These are phyloP conservation scores for Hemitrygon akajei DNA, from an alignment of 2,797 vertebrate species.

Conservation along the genomic window DNA sequence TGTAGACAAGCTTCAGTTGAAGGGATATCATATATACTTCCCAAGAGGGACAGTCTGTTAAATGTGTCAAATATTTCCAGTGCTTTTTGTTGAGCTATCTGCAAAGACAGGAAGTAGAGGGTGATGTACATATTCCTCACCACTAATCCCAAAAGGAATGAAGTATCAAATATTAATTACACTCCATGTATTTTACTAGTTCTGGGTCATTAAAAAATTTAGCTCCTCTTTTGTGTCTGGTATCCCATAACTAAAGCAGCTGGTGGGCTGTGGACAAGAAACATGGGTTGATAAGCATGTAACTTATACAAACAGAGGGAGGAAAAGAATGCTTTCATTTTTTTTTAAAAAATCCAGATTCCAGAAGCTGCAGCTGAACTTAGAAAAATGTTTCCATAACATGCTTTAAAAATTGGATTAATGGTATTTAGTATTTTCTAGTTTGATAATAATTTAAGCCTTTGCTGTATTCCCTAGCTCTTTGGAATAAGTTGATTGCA, in stretches of 20 bases:
- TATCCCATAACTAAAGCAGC: neutral
- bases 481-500: neutral
- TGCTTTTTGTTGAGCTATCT: neutral
- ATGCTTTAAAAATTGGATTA: neutral
- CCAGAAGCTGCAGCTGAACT: neutral
- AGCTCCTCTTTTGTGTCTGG: neutral
- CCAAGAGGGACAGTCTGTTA: neutral
- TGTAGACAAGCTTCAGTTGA: neutral
- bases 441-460: neutral
- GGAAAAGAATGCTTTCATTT: neutral
- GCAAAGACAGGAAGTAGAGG: neutral
- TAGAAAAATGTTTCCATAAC: neutral
- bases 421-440: neutral
- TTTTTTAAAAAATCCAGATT: neutral
- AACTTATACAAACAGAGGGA: neutral
- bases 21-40: neutral
- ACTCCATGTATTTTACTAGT: neutral
- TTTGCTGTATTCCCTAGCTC: neutral
- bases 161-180: neutral
- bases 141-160: neutral
- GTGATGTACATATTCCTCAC: neutral
- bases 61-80: neutral
- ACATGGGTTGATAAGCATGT: neutral
- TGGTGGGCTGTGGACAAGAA: neutral
- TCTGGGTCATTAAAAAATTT: neutral